phyloP scores from a whole-genome alignment of 2,888 invertebrate species.

The Prenolepis imparis region DNA sequence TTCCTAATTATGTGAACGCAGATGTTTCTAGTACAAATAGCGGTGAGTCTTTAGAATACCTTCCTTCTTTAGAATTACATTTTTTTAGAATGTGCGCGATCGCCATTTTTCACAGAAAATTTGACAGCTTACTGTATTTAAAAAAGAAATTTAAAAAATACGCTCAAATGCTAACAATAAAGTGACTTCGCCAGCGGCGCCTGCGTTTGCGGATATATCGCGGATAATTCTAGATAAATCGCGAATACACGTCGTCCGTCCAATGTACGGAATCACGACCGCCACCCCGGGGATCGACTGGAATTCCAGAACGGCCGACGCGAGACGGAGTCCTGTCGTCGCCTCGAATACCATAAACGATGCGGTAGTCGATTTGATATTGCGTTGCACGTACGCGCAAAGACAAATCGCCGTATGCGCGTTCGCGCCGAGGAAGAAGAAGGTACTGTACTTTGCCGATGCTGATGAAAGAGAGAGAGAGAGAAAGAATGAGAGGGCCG shows the following conservation, averaged over 20 bases:
- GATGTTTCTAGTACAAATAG: background rate
- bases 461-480: background rate
- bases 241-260: background rate
- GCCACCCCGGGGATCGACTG: constrained; percentile 21
- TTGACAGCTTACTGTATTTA: background rate
- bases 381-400: constrained; percentile 60
- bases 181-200: background rate
- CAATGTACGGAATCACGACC: background rate
- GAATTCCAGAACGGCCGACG: constrained; percentile 34
- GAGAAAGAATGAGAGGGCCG: background rate
- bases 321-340: constrained; percentile 57
- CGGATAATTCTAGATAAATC: constrained; percentile 31
- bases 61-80: background rate
- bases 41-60: background rate
- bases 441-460: constrained; percentile 16
- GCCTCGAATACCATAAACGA: constrained; percentile 56
- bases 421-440: constrained; percentile 33
- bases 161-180: no score
- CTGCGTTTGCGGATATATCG: background rate
- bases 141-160: background rate
- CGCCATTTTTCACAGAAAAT: background rate
- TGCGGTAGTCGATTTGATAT: constrained; percentile 43
- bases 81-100: background rate
- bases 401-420: constrained; percentile 64
- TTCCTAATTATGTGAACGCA: background rate